phyloP scores from a whole-genome alignment of 2,113 vertebrate genomes.

The Phoxinus phoxinus region DNA sequence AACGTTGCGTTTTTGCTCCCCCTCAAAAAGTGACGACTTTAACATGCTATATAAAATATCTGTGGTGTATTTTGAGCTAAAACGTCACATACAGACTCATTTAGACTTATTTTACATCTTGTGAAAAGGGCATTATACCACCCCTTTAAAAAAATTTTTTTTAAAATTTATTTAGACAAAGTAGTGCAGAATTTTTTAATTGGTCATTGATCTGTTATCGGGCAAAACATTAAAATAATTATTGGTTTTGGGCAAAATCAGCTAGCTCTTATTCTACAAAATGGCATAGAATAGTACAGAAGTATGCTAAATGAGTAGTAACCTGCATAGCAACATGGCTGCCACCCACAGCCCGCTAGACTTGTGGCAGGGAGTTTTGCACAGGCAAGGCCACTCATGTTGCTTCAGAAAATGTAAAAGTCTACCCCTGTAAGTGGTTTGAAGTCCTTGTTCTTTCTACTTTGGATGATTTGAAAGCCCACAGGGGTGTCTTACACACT shows the following conservation, averaged over 20 bases:
- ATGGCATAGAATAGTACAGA: not conserved
- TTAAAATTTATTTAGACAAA: not conserved
- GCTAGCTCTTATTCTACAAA: not conserved
- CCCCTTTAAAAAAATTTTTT: not conserved
- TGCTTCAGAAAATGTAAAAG: conserved; percentile 6
- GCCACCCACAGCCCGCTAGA: not conserved
- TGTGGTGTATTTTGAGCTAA: too few species aligned
- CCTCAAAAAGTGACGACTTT: too few species aligned
- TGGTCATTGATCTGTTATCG: not conserved
- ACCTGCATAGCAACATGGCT: not conserved
- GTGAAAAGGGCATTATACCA: too few species aligned
- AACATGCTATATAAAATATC: too few species aligned
- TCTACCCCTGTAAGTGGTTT: not conserved
- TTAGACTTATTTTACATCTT: too few species aligned
- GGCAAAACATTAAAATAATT: not conserved
- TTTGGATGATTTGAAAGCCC: not conserved
- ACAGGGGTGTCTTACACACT: conserved; percentile 5
- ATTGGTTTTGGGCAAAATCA: not conserved
- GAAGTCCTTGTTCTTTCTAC: conserved; percentile 14
- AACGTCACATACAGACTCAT: too few species aligned
- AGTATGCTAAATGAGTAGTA: not conserved
- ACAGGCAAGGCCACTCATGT: not conserved
- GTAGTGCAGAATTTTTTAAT: not conserved
- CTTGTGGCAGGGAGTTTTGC: not conserved
- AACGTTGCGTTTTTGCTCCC: too few species aligned